A percentile compares a stretch with the other conserved stretches of the same genome.
Conservation (phyloP, 2,888 invertebrate genomes). For the Drosophila differens region DNA sequence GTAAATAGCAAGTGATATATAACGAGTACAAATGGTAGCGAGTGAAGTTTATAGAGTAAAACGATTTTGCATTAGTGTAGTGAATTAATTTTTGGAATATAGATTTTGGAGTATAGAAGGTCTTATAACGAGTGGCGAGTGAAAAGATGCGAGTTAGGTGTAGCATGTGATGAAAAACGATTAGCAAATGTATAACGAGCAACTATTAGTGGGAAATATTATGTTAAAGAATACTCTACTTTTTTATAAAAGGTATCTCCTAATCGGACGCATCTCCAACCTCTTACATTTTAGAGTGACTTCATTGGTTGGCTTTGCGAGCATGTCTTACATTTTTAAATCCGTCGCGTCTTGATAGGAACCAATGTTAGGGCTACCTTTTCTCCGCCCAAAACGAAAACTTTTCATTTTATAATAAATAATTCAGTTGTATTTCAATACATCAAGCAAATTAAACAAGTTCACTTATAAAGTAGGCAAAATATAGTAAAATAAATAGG, state of each 20-base stretch:
- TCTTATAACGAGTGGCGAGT: neutral
- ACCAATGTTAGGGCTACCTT: neutral
- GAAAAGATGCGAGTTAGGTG: neutral
- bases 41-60: too few species aligned
- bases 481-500: constrained; percentile 64
- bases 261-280: neutral
- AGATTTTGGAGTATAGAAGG: neutral
- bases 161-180: neutral
- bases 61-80: neutral
- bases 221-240: neutral
- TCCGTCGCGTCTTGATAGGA: neutral
- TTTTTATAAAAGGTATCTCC: neutral
- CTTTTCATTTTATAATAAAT: constrained; percentile 56
- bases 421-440: constrained; percentile 58
- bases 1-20: neutral
- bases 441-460: constrained; percentile 56
- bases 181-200: neutral
- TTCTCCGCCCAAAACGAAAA: constrained; percentile 10
- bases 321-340: constrained; percentile 16
- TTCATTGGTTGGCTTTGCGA: constrained; percentile 1
- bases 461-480: constrained; percentile 59
- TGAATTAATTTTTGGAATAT: neutral
- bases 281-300: neutral
- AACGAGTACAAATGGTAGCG: neutral
- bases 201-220: neutral